phyloP scores from a whole-genome alignment of 1,140 invertebrate species.

The Akabosia matsudoensis region DNA sequence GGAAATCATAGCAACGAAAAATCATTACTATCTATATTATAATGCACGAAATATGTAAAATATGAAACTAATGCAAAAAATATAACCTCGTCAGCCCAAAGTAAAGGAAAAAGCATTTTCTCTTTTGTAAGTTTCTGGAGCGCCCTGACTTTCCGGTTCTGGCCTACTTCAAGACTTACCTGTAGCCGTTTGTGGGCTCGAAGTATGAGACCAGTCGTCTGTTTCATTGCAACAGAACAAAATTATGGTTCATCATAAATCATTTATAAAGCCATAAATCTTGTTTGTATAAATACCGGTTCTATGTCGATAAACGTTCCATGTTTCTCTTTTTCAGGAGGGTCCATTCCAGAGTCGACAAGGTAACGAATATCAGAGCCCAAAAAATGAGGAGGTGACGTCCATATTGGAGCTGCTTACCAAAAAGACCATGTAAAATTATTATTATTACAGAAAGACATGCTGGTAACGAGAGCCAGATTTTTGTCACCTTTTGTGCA shows the following conservation, averaged over 20 bases:
- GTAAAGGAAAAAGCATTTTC: neutral
- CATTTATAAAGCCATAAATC: too few relatives aligned
- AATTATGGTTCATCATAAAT: neutral
- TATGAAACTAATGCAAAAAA: neutral
- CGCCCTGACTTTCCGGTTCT: neutral
- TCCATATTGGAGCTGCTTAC: slow-evolving; percentile 55
- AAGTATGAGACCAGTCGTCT: neutral
- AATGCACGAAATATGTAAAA: neutral
- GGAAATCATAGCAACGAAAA: neutral
- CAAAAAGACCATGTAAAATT: neutral
- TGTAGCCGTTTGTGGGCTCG: slow-evolving; percentile 15
- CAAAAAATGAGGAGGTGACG: slow-evolving; percentile 76
- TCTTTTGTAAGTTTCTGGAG: neutral
- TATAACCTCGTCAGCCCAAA: slow-evolving; percentile 15
- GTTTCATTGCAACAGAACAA: neutral
- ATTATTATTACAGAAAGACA: neutral
- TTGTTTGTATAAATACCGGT: slow-evolving; percentile 55
- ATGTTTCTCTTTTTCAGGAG: slow-evolving; percentile 63
- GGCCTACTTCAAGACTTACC: neutral
- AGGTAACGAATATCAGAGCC: slow-evolving; percentile 64
- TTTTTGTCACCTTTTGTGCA: slow-evolving; percentile 54
- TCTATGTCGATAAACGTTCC: slow-evolving; percentile 71
- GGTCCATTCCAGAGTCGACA: slow-evolving; percentile 65
- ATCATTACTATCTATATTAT: neutral
- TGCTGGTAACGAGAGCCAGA: too few relatives aligned